Evolutionary conservation across 2,888 invertebrate species (phyloP), one percentile per base, ranked within the genome.

Genomic region (Carcina quercana): DNA sequence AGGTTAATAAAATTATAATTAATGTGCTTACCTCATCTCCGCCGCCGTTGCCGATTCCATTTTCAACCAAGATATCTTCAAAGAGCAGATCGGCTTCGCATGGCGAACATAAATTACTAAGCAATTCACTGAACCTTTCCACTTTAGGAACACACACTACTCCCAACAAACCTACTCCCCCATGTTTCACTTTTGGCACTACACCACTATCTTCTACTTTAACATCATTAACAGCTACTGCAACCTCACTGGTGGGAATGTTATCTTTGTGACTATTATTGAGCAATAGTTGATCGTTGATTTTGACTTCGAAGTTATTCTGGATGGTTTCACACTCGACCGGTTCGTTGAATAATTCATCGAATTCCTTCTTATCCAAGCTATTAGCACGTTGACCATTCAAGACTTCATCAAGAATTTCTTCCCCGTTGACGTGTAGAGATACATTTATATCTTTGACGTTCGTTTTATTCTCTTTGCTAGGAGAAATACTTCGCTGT

Each of bases 131-230:
- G 50, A 83, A 83, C 47, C 69, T 71, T 65, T 80, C 80, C 58
- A 83, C 83, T 80, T 75, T 80, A 37, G 75, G 69, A 46, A 83
- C 80, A 78, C 83, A 83, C 61, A 76, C 80, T 33, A 71, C 82
- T 43, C 76, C 79, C 43, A 82, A 58, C 47, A 79, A 63, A 11
- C 74, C 71, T 39, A 66, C 62, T 6, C 67, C 59, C 42, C 70
- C 73, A 42, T 52, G 61, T 45, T 66, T 62, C 55, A 70, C 55
- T 49, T 58, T 71, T 61, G 75, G 74, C 76, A 76, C 76, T 71
- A 74, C 75, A 65, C 65, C 68, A 61, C 64, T 67, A 63, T 62
- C 59, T 52, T 68, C 64, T 61, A 66, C 43, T 40, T 51, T 50
- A 44, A 48, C 40, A 42, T 54, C 53, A 58, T 59, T 61, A 50